Percentiles rank a stretch among this genome's conserved stretches.
Evolutionary conservation across 2,113 vertebrate genomes (phyloP).

Genomic region (Seriola aureovittata): DNA sequence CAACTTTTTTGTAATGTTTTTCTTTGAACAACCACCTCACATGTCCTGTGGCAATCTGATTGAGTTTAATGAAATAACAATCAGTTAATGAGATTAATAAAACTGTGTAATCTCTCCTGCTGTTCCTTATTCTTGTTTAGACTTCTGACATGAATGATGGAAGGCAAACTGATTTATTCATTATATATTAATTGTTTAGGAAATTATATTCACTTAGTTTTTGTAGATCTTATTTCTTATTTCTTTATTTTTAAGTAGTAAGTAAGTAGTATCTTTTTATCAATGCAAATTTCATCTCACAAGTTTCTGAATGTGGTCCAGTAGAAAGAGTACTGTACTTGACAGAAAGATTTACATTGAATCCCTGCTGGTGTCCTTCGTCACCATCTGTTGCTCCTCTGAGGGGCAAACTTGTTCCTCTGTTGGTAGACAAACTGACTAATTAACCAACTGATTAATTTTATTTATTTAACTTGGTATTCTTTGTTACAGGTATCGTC

Average conservation of each 20-base stretch:
- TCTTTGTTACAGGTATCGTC: constrained; percentile 89
- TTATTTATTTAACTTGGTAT: constrained; percentile 13
- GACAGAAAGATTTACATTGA: background rate
- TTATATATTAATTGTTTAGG: constrained; percentile 32
- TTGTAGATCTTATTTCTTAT: background rate
- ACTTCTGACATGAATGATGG: constrained; percentile 23
- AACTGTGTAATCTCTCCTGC: constrained; percentile 26
- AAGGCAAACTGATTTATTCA: constrained; percentile 33
- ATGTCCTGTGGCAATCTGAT: constrained; percentile 18
- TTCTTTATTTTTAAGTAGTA: background rate
- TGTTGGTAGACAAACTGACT: background rate
- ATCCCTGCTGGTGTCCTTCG: constrained; percentile 9
- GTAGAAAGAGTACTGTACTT: background rate
- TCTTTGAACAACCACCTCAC: constrained; percentile 29
- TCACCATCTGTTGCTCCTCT: constrained; percentile 27
- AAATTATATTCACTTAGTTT: background rate
- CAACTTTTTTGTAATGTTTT: constrained; percentile 15
- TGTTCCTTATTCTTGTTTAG: constrained; percentile 31
- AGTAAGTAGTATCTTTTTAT: background rate
- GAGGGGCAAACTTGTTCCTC: background rate
- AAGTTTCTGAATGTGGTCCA: background rate
- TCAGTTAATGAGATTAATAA: constrained; percentile 49
- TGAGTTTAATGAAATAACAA: constrained; percentile 47
- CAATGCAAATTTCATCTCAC: background rate
- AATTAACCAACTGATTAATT: constrained; percentile 24